These are phyloP conservation scores for Florisuga fusca DNA, from an alignment of 2,797 vertebrate genomes.

Conservation along the genomic window DNA sequence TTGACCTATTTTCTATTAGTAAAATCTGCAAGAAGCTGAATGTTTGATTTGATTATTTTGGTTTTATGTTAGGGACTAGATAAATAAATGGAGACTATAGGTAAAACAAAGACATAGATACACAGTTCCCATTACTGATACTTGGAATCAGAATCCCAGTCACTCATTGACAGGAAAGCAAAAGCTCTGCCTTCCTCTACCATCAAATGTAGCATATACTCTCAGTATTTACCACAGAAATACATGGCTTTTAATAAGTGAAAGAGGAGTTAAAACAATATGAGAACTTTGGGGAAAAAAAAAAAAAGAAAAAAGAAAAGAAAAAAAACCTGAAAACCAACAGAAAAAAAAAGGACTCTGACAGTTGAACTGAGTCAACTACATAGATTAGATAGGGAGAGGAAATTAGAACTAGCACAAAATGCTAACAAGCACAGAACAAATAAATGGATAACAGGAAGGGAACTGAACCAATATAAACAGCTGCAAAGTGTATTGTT, in stretches of 20 bases:
- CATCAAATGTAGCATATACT: not conserved
- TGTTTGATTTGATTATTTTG: not conserved
- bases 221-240: not conserved
- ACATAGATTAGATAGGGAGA: constrained; percentile 61
- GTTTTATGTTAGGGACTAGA: not conserved
- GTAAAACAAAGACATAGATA: not conserved
- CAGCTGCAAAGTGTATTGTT: constrained; percentile 65
- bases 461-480: constrained; percentile 74
- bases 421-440: constrained; percentile 71
- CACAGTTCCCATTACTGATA: not conserved
- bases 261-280: constrained; percentile 40
- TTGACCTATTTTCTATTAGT: not conserved
- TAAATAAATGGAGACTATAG: not conserved
- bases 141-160: not conserved
- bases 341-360: not conserved
- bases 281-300: not conserved
- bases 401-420: constrained; percentile 71
- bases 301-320: not conserved
- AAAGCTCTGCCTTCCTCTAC: not conserved
- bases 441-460: constrained; percentile 75
- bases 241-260: not conserved
- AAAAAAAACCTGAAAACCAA: not conserved
- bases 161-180: not conserved
- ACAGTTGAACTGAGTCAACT: constrained; percentile 40
- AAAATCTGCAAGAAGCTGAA: not conserved